Percentiles rank a stretch among this genome's conserved stretches.
Conservation (phyloP, 2,888 invertebrate genomes). For the Eudasyphora cyanicolor region DNA sequence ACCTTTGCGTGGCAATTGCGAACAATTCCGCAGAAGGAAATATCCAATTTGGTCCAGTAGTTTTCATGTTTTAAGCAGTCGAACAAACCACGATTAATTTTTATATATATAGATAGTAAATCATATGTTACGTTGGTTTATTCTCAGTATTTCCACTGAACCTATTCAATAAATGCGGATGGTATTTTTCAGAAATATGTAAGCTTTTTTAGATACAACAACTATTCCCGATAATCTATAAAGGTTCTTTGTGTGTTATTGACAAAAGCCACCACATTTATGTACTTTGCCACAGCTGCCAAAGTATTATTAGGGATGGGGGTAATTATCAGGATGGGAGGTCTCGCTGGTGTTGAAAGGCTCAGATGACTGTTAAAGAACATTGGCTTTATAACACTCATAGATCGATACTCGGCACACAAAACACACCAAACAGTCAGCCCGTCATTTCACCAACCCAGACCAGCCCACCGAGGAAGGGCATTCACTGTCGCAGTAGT, state of each 20-base stretch:
- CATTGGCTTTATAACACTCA: conserved; percentile 40
- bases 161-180: not conserved
- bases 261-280: conserved; percentile 21
- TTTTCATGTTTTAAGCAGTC: no score
- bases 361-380: conserved; percentile 49
- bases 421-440: no score
- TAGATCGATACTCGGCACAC: not conserved
- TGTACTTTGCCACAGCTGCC: conserved; percentile 43
- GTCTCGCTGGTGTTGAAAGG: conserved; percentile 42
- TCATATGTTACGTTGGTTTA: no score
- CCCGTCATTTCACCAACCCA: not conserved
- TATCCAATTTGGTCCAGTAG: no score
- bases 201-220: conserved; percentile 17
- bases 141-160: not conserved
- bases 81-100: no score
- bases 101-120: no score
- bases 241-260: conserved; percentile 48
- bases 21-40: no score
- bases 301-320: not conserved
- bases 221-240: conserved; percentile 50
- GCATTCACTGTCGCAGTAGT: not conserved
- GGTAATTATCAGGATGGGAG: conserved; percentile 13
- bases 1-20: no score
- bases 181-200: not conserved
- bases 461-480: not conserved